Conservation (phyloP, 2,113 vertebrate genomes). For the Cynocephalus volans region DNA sequence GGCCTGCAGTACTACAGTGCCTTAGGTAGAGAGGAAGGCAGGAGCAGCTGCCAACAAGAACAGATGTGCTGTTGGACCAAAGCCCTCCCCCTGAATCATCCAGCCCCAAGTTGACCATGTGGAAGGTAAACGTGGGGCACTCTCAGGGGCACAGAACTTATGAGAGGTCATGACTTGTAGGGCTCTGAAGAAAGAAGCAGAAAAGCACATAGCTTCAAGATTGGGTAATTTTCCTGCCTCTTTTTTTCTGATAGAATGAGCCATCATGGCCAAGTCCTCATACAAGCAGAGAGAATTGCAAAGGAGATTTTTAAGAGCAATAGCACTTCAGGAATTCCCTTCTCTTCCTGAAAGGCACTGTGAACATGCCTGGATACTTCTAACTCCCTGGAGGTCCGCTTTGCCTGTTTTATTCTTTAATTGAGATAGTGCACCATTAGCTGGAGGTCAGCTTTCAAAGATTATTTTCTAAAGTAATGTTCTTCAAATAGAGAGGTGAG, state of each 20-base stretch:
- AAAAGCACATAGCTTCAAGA: not conserved
- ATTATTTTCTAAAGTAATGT: not conserved
- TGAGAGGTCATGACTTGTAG: not conserved
- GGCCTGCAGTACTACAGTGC: not conserved
- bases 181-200: not conserved
- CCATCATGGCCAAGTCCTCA: not conserved
- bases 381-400: not conserved
- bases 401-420: not conserved
- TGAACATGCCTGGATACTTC: not conserved
- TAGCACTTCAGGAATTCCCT: not conserved
- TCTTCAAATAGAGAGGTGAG: not conserved
- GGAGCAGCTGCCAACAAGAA: not conserved
- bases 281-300: not conserved
- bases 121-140: too few relatives aligned
- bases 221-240: not conserved
- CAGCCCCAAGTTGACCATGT: too few relatives aligned
- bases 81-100: not conserved
- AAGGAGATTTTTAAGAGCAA: not conserved
- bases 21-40: not conserved
- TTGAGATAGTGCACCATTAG: not conserved
- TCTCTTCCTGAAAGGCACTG: not conserved
- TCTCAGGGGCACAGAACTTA: not conserved
- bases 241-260: not conserved
- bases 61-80: accelerated
- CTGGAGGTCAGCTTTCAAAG: not conserved